Conservation (phyloP, 2,797 vertebrate species). For the Syngnathus rostellatus region DNA sequence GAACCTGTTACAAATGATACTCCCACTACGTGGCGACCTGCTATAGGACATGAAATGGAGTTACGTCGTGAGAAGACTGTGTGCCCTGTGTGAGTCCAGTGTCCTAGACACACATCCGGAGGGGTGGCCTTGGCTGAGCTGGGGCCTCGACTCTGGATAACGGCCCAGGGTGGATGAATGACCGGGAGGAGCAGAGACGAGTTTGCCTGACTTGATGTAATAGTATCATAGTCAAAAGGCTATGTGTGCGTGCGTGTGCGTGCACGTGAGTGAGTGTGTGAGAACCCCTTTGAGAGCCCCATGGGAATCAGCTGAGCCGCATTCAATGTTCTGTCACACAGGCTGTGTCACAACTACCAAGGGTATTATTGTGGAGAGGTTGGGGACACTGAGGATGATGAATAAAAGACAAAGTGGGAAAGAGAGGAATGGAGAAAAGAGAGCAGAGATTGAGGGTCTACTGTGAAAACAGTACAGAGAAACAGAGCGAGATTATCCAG, state of each 20-base stretch:
- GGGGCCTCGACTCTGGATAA: slow-evolving; percentile 34
- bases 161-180: slow-evolving; percentile 36
- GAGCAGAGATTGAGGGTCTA: slow-evolving; percentile 22
- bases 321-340: slow-evolving; percentile 56
- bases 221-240: slow-evolving; percentile 13
- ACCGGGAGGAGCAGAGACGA: slow-evolving; percentile 40
- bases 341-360: slow-evolving; percentile 48
- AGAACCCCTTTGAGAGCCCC: slow-evolving; percentile 53
- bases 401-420: slow-evolving; percentile 19
- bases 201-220: slow-evolving; percentile 24
- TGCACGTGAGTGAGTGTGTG: slow-evolving; percentile 24
- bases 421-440: slow-evolving; percentile 14
- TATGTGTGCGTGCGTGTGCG: slow-evolving; percentile 10
- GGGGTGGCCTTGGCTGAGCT: slow-evolving; percentile 44
- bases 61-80: slow-evolving; percentile 54
- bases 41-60: slow-evolving; percentile 29
- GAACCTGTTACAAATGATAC: neutral
- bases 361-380: slow-evolving; percentile 42
- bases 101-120: slow-evolving; percentile 53
- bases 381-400: slow-evolving; percentile 15
- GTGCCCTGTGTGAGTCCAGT: slow-evolving; percentile 46
- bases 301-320: slow-evolving; percentile 66
- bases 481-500: slow-evolving; percentile 19
- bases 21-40: slow-evolving; percentile 1
- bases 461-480: slow-evolving; percentile 12